These are phyloP conservation scores for Papilio polytes DNA, from an alignment of 1,140 invertebrate species.

Conservation along the genomic window DNA sequence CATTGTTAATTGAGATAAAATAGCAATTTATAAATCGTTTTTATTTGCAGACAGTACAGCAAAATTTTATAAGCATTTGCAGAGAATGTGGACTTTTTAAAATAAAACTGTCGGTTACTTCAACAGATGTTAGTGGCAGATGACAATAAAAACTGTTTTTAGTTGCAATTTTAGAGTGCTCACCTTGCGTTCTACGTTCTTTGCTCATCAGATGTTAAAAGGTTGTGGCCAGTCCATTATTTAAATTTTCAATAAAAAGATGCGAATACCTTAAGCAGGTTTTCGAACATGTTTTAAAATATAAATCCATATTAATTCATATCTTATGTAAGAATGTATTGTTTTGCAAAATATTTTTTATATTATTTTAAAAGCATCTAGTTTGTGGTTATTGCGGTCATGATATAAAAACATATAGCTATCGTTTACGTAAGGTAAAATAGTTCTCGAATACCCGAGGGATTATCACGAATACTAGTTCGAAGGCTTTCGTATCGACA, in stretches of 20 bases:
- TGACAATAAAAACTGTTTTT: background rate
- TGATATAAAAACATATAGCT: background rate
- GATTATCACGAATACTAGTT: too few relatives aligned
- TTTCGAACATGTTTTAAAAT: background rate
- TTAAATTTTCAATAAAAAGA: background rate
- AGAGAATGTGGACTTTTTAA: slow-evolving; percentile 7
- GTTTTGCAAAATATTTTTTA: background rate
- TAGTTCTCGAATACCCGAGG: background rate
- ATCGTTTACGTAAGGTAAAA: background rate
- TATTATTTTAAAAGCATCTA: background rate
- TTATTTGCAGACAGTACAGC: background rate
- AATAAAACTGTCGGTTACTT: background rate
- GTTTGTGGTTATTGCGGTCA: background rate
- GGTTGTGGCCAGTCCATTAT: background rate
- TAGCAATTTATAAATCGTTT: background rate
- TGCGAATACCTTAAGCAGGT: too few relatives aligned
- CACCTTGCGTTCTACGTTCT: background rate
- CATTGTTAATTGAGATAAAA: background rate
- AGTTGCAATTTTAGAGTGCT: background rate
- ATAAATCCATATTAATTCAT: background rate
- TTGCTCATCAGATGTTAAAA: background rate
- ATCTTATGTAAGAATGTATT: background rate
- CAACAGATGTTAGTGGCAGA: slow-evolving; percentile 7
- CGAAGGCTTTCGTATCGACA: too few relatives aligned
- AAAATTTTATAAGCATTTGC: background rate